Evolutionary conservation across 2,797 vertebrate genomes (phyloP).

Genomic region (Chloroceryle inda): DNA sequence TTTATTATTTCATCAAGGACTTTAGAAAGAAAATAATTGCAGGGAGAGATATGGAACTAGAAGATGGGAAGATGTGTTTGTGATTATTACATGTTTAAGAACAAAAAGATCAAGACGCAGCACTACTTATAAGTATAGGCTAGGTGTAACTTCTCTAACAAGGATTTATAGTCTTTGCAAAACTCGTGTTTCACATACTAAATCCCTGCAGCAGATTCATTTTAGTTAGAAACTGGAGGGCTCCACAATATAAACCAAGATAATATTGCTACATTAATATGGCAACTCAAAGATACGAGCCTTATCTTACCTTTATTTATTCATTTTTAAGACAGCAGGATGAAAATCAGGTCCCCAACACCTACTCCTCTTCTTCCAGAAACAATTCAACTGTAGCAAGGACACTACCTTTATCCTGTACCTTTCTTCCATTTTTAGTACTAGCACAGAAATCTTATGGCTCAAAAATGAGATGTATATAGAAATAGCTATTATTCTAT

Average conservation of each 20-base stretch:
- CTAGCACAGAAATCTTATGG: not conserved
- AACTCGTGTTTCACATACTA: not conserved
- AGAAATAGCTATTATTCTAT: conserved; percentile 57
- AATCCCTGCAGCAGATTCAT: not conserved
- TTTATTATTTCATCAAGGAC: not conserved
- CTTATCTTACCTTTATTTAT: not conserved
- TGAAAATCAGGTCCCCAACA: not conserved
- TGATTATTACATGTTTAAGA: not conserved
- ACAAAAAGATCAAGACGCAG: not conserved
- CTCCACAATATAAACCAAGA: not conserved
- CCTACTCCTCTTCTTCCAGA: not conserved
- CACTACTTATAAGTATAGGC: not conserved
- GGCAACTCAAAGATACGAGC: not conserved
- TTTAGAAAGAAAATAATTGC: not conserved
- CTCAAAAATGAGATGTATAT: conserved; percentile 50
- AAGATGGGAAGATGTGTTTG: not conserved
- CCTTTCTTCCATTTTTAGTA: not conserved
- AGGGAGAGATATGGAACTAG: not conserved
- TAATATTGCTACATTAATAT: not conserved
- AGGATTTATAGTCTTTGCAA: not conserved
- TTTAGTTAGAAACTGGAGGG: not conserved
- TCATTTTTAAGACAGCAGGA: not conserved
- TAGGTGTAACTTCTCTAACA: not conserved
- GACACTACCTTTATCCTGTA: not conserved
- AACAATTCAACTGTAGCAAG: not conserved